phyloP scores from a whole-genome alignment of 1,140 invertebrate genomes.

The Trichomalopsis sarcophagae region DNA sequence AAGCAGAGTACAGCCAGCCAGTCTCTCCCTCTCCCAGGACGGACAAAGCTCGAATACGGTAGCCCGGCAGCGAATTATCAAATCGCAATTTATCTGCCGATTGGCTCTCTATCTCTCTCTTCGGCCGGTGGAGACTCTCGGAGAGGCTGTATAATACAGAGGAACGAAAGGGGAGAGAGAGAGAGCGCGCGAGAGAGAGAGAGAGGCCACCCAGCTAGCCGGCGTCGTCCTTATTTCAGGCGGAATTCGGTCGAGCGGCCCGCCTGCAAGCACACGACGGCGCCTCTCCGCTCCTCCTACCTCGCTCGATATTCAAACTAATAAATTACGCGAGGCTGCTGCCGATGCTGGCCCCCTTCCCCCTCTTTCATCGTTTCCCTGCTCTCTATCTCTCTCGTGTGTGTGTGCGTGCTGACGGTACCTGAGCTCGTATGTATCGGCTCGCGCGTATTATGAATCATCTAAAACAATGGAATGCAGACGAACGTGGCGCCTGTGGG shows the following conservation, averaged over 20 bases:
- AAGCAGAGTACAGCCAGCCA: background rate
- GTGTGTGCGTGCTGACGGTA: conserved; percentile 17
- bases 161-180: conserved; percentile 51
- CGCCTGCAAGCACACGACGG: conserved; percentile 32
- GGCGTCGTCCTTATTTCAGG: conserved; percentile 55
- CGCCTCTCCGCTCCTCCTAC: conserved; percentile 28
- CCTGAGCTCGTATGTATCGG: conserved; percentile 13
- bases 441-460: conserved; percentile 70
- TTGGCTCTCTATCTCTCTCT: background rate
- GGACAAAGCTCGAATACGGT: conserved; percentile 25
- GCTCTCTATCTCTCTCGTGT: background rate
- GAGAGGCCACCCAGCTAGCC: conserved; percentile 68
- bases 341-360: conserved; percentile 26
- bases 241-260: conserved; percentile 58
- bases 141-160: background rate
- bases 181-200: conserved; percentile 60
- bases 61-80: conserved; percentile 41
- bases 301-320: conserved; percentile 69
- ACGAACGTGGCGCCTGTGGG: conserved; percentile 67
- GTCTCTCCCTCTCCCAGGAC: background rate
- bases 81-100: conserved; percentile 49
- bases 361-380: background rate
- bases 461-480: conserved; percentile 76
- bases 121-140: background rate
- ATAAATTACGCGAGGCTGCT: conserved; percentile 65